Evolutionary conservation across 1,140 invertebrate genomes (phyloP), one percentile per base, ranked within the genome.

Genomic region (Cydia pomonella): DNA sequence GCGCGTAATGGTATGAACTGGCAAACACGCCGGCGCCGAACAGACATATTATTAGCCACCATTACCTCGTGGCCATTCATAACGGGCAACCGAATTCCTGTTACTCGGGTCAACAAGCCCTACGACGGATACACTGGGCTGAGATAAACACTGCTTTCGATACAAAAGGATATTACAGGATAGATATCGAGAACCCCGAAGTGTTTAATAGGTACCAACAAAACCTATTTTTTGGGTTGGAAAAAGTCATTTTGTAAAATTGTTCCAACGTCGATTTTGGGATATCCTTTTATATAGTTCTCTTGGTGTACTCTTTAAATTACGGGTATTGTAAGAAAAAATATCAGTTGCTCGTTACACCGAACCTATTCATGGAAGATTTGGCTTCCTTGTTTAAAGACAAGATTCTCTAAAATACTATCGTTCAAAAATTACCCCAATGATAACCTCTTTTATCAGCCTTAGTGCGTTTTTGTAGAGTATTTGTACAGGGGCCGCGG

Each of bases 31-130:
- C 75, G 41, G 63, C 71, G 77, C 74, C 53, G 18, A 59, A 76
- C 53, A 69, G 74, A 72, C 59, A 62, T 71, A 77, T 75, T 77
- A 73, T 63, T 80, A 81, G 77, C 77, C 69, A 33, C 76, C 74
- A 79, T 80, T 79, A 82, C 81, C 77, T 79, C 77, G 76, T 84
- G 77, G 79, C 79, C 80, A 80, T 78, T 75, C 62, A 80, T 87
- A 89, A 87, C 84, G 84, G 80, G 75, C 79, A 75, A 64, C 74
- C 63, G 75, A 82, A 84, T 84, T 85, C 82, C 80, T 78, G 73
- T 82, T 81, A 81, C 75, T 77, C 78, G 74, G 82, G 80, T 82
- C 84, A 82, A 79, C 78, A 79, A 84, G 80, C 77, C 79, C 63
- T 66, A 66, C 25, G 21, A 25, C 13, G 53, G 53, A 62, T 62